A percentile compares a stretch with the other conserved stretches of the same genome.
Conservation (phyloP, 2,888 invertebrate genomes). For the Beris chalybata region DNA sequence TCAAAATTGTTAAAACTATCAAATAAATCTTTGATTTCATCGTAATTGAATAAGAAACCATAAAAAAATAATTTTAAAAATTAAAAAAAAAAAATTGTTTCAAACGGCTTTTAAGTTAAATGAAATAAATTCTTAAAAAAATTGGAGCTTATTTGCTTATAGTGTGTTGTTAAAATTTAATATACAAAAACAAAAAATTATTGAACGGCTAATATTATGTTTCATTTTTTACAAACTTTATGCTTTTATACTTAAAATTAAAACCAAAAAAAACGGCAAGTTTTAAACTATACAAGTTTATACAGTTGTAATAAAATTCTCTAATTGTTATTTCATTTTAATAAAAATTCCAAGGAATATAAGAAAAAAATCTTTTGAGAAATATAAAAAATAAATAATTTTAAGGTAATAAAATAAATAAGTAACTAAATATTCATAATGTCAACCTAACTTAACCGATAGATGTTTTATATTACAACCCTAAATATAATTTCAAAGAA, state of each 20-base stretch:
- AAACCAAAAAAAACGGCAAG: too few relatives aligned
- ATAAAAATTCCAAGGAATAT: background rate
- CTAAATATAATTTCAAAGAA: constrained; percentile 14
- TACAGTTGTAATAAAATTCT: constrained; percentile 7
- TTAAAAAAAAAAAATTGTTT: background rate
- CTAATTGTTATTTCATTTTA: constrained; percentile 18
- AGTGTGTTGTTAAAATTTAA: constrained; percentile 18
- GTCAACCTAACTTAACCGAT: constrained; percentile 24
- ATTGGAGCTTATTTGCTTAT: constrained; percentile 25
- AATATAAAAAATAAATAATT: constrained; percentile 4
- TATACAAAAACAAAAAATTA: background rate
- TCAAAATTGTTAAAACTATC: background rate
- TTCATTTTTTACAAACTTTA: constrained; percentile 1
- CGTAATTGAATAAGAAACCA: constrained; percentile 5
- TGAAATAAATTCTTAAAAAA: constrained; percentile 6
- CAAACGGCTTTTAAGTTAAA: constrained; percentile 4
- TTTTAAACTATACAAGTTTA: constrained; percentile 4
- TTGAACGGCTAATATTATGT: background rate
- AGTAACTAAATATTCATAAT: constrained; percentile 15
- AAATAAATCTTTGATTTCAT: background rate
- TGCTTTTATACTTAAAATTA: constrained; percentile 8
- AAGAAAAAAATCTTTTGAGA: constrained; percentile 3
- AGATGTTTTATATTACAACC: constrained; percentile 31
- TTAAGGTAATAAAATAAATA: constrained; percentile 14
- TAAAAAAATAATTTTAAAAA: background rate